Evolutionary conservation across 2,888 invertebrate species (phyloP), one percentile per base, ranked within the genome.

Genomic region (Fissipunctia ypsillon): DNA sequence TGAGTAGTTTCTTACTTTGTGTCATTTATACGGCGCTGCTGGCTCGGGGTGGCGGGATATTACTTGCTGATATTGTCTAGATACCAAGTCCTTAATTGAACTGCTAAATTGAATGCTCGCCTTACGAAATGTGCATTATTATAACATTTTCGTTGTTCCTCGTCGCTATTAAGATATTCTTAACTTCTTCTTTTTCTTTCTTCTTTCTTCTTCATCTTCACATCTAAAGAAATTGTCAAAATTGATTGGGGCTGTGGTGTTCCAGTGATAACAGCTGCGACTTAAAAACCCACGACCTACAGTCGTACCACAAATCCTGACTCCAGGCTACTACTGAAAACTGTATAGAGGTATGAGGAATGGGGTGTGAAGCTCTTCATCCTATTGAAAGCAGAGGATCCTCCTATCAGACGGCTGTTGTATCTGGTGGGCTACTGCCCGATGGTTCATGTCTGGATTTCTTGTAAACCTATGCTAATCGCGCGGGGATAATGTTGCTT

Each of bases 1-100:
- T 68, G 65, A 2, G 41, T 6, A 56, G 3, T 41, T 56, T 22
- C 5, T 28, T 45, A 22, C 14, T 41, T 0, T 16, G 56, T 71
- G 67, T 9, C 67, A 28, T 60, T 48, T 14, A 66, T 50, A 66
- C 31, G 61, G 14, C 35, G n/a, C 19, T 22, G 43, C 22, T n/a
- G 31, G 56, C 41, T 6, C 45, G 31, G n/a, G 50, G 35, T 7
- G 59, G 16, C 43, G 19, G 48, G 41, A 63, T 76, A 69, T 76
- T 76, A 80, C 80, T 80, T 80, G 76, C 76, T 80, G 80, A 80
- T 80, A 76, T 80, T 80, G 65, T 80, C 31, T 56, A 41, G 63
- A 76, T 80, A 67, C 28, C 28, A 3, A 60, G 14, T n/a, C 4
- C 16, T 71, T 78, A 41, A 80, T 79, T 63, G 71, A 76, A 68